These are phyloP conservation scores for Muscicapa striata DNA, from an alignment of 2,797 vertebrate genomes.

Conservation along the genomic window DNA sequence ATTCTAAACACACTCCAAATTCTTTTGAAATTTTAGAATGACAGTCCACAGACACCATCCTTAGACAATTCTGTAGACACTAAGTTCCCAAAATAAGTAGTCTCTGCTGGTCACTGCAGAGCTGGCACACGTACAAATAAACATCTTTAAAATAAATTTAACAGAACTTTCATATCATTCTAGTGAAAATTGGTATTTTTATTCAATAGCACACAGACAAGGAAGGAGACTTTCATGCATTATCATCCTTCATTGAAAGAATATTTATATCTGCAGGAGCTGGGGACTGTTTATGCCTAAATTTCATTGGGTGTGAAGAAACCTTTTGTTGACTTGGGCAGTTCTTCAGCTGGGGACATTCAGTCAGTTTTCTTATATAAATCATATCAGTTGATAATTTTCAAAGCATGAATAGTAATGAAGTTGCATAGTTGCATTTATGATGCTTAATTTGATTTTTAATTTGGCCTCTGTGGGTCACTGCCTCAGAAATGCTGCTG, in stretches of 20 bases:
- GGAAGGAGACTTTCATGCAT: not conserved
- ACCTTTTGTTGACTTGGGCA: not conserved
- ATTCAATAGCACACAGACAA: not conserved
- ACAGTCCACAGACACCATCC: not conserved
- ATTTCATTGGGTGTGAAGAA: not conserved
- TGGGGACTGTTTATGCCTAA: not conserved
- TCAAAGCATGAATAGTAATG: slow-evolving; percentile 23
- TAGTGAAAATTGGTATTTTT: not conserved
- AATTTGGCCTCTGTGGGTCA: slow-evolving; percentile 57
- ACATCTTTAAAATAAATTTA: not conserved
- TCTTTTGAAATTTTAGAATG: not conserved
- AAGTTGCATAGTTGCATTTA: slow-evolving; percentile 1
- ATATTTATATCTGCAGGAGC: not conserved
- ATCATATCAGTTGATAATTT: not conserved
- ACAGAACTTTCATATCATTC: not conserved
- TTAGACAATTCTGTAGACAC: not conserved
- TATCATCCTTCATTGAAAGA: not conserved
- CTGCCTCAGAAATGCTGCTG: slow-evolving; percentile 10
- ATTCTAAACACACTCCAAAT: not conserved
- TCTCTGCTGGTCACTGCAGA: not conserved
- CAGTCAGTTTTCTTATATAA: not conserved
- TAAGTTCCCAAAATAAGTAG: not conserved
- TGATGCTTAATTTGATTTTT: slow-evolving; percentile 61
- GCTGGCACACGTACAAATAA: not conserved
- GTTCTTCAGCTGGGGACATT: not conserved